Percentiles rank a stretch among this genome's conserved stretches.
Evolutionary conservation across 2,113 vertebrate species (phyloP).

Genomic region (Neodon shergylaensis): DNA sequence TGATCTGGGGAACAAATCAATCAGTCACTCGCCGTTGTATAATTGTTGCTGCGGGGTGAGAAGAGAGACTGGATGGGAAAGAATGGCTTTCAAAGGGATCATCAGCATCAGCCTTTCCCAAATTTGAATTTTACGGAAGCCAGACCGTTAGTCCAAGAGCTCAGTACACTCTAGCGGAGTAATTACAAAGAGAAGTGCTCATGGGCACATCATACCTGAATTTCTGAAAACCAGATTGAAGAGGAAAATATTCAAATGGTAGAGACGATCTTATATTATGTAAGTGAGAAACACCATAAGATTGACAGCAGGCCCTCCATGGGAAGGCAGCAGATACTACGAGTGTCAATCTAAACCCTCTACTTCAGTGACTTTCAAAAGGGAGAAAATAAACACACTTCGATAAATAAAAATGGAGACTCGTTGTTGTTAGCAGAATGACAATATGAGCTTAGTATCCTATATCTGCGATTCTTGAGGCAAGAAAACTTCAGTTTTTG

Average conservation of each 20-base stretch:
- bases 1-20: neutral
- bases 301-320: neutral
- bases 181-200: constrained; percentile 26
- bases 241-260: neutral
- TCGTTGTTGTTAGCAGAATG: neutral
- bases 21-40: neutral
- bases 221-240: neutral
- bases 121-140: constrained; percentile 31
- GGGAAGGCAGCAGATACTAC: constrained; percentile 11
- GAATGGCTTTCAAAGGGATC: neutral
- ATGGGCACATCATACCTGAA: neutral
- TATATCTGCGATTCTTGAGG: neutral
- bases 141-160: neutral
- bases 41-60: neutral
- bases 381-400: constrained; percentile 37
- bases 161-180: neutral
- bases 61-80: neutral
- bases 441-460: neutral
- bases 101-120: constrained; percentile 1
- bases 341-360: neutral
- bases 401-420: constrained; percentile 2
- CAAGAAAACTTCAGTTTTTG: neutral
- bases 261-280: neutral
- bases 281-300: neutral
- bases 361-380: neutral